phyloP scores from a whole-genome alignment of 2,113 vertebrate genomes.

The Hemichromis elongatus region DNA sequence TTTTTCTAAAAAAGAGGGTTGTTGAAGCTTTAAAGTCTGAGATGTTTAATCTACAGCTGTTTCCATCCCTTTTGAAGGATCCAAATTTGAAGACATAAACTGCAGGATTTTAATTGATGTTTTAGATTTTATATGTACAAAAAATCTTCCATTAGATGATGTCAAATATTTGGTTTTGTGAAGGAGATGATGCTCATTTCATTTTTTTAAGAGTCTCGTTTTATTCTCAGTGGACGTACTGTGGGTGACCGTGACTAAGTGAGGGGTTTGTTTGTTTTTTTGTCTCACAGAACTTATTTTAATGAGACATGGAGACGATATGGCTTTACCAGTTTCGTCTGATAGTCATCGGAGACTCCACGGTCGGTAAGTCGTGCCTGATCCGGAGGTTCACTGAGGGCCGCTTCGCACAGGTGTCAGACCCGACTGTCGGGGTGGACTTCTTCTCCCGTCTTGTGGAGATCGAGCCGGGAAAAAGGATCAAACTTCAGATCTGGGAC shows the following conservation, averaged over 20 bases:
- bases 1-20: background rate
- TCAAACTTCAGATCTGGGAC: constrained; percentile 93
- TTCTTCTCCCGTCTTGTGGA: constrained; percentile 95
- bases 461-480: constrained; percentile 91
- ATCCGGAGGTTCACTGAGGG: constrained; percentile 94
- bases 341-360: constrained; percentile 94
- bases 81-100: background rate
- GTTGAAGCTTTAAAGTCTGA: background rate
- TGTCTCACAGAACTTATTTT: constrained; percentile 26
- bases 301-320: constrained; percentile 86
- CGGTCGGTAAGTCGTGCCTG: constrained; percentile 92
- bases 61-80: background rate
- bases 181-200: background rate
- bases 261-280: fast-evolving
- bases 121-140: background rate
- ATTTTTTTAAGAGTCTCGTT: background rate
- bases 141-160: background rate
- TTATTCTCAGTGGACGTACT: background rate
- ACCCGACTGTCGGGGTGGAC: constrained; percentile 94
- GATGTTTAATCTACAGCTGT: background rate
- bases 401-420: constrained; percentile 90
- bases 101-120: background rate
- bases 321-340: constrained; percentile 97
- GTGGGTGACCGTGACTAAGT: background rate
- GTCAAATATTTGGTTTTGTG: background rate